Evolutionary conservation across 2,888 invertebrate species (phyloP).

Genomic region (Drosophila eohydei): DNA sequence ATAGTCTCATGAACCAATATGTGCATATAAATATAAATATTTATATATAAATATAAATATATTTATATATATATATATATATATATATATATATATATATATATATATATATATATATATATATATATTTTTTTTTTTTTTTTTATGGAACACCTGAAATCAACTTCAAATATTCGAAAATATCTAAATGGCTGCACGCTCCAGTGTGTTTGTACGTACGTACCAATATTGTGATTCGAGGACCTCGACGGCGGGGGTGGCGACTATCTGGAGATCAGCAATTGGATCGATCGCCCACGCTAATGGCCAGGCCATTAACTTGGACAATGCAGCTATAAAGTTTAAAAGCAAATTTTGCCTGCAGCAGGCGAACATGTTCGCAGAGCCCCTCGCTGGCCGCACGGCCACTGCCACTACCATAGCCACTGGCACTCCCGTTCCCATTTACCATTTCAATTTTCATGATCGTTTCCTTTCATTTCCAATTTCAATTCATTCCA

Average conservation of each 20-base stretch:
- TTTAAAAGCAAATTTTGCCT: conserved; percentile 59
- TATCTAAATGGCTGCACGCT: neutral
- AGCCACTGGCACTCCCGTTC: neutral
- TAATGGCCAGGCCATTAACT: conserved; percentile 74
- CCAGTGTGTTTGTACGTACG: neutral
- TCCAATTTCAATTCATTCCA: conserved; percentile 10
- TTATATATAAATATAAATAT: neutral
- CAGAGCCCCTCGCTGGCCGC: neutral
- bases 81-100: neutral
- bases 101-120: neutral
- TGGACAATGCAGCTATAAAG: conserved; percentile 75
- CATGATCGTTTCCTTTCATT: conserved; percentile 11
- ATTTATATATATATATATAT: neutral
- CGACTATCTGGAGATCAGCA: conserved; percentile 46
- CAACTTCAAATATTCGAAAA: conserved; percentile 8
- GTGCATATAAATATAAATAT: neutral
- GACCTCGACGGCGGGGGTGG: conserved; percentile 6
- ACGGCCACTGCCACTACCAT: neutral
- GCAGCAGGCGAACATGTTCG: conserved; percentile 32
- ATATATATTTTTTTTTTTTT: too few species aligned
- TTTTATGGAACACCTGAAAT: conserved; percentile 54
- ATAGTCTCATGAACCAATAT: neutral
- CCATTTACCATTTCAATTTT: conserved; percentile 9
- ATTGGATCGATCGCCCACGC: conserved; percentile 46
- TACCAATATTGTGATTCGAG: conserved; percentile 1